Evolutionary conservation across 2,113 vertebrate species (phyloP).

Genomic region (rat (Rattus norvegicus)): DNA sequence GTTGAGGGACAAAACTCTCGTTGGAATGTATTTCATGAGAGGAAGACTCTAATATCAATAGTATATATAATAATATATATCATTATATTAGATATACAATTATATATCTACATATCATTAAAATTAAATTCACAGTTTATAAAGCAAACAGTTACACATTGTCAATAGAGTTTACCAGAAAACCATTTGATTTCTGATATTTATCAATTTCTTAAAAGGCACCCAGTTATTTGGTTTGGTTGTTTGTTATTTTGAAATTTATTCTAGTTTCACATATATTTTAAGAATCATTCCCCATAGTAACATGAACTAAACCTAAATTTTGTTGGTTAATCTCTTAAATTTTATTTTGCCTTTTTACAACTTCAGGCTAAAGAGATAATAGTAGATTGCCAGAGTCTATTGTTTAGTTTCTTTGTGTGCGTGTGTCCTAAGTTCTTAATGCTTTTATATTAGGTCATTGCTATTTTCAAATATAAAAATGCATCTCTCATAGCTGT

Average conservation of each 20-base stretch:
- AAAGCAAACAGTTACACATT: conserved; percentile 10
- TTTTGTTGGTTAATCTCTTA: background rate
- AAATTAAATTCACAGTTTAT: conserved; percentile 20
- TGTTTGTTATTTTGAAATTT: conserved; percentile 52
- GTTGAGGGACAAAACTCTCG: background rate
- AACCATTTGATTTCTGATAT: conserved; percentile 24
- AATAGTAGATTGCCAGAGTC: background rate
- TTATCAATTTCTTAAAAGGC: conserved; percentile 41
- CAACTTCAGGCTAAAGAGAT: background rate
- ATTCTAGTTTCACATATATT: background rate
- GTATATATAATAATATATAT: background rate
- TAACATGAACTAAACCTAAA: background rate
- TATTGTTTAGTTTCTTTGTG: conserved; percentile 8
- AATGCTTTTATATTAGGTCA: conserved; percentile 22
- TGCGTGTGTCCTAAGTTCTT: background rate
- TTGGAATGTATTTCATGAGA: background rate
- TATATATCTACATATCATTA: too few species aligned
- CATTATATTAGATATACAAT: too few species aligned
- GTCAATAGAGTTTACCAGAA: background rate
- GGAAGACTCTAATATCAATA: background rate
- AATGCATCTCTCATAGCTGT: background rate
- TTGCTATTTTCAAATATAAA: conserved; percentile 31
- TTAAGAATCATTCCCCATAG: background rate
- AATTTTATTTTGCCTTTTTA: background rate
- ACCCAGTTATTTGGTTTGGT: background rate